Base-by-base conservation (phyloP, 2,797 vertebrate genomes). In the Denticeps clupeoides region DNA sequence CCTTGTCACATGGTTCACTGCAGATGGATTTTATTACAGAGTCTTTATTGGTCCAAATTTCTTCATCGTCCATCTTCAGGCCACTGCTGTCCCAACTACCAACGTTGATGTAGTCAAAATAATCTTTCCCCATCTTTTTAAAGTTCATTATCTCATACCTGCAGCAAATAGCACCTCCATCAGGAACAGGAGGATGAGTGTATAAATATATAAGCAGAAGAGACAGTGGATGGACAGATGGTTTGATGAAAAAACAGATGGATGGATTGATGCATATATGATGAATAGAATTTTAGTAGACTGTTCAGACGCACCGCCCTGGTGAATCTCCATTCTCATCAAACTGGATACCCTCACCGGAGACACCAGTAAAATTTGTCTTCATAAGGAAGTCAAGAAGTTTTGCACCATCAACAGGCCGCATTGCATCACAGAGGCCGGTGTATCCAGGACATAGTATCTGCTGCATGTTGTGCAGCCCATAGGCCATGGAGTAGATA, bases 111-210 rank as follows among this genome's bases (percentile, higher is more conserved):
- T 99, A 99, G 73, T 97, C 91, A 47, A 87, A 97, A 67, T 90
- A 91, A 68, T 97, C 93, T 69, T 97, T 95, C 4, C 88, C 90
- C 87, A 94, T 95, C 84, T 98, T 91, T 75, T 98, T 97, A 68
- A 98, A 97, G 72, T 99, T 97, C 95, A 98, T 99, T 47, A 98
- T 98, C 75, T 98, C 93, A 53, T 99, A 99, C 70, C 95, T 99
- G 72, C 51, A 27, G 22, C 56, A 33, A 41, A 35, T 41, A 23
- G 47, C 7, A 45, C 18, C 49, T 9, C 18, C 5, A 48, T n/a
- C 2, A 9, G 31, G 9, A 4, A 15, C 5, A n/a, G n/a, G n/a
- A n/a, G n/a, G n/a, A n/a, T n/a, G n/a, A n/a, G n/a, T n/a, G n/a
- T n/a, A n/a, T n/a, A n/a, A n/a, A n/a, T n/a, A n/a, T n/a, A n/a